These are phyloP conservation scores for Neoniphon sammara DNA, from an alignment of 2,797 vertebrate genomes.

Conservation along the genomic window DNA sequence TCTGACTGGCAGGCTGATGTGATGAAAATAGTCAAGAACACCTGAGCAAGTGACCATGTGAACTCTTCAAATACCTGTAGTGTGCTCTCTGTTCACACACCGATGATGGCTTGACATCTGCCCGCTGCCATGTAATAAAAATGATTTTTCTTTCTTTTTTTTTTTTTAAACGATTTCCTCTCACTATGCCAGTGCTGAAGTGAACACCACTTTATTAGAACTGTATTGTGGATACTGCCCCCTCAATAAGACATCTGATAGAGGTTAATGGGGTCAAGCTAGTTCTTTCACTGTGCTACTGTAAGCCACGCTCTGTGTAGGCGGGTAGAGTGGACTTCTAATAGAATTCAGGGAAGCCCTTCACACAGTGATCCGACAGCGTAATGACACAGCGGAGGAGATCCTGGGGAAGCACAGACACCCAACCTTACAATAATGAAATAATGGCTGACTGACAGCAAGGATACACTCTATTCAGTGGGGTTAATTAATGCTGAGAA, in stretches of 20 bases:
- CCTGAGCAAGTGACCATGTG: too few relatives aligned
- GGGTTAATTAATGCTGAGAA: constrained; percentile 11
- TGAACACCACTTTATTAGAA: background rate
- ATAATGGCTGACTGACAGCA: constrained; percentile 7
- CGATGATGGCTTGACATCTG: too few relatives aligned
- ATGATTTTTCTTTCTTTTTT: too few relatives aligned
- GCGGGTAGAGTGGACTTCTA: constrained; percentile 13
- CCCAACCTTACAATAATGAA: constrained; percentile 13
- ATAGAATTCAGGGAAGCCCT: constrained; percentile 16
- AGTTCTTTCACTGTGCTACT: background rate
- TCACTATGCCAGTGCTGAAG: background rate
- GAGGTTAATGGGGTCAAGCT: constrained; percentile 2
- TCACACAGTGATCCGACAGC: constrained; percentile 11
- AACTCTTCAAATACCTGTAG: too few relatives aligned
- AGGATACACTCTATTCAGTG: background rate
- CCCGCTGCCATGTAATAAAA: too few relatives aligned
- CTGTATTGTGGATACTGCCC: background rate
- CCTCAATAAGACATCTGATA: background rate
- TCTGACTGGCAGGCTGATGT: too few relatives aligned
- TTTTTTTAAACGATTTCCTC: background rate
- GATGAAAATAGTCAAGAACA: too few relatives aligned
- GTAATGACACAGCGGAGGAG: background rate
- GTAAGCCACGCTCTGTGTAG: background rate
- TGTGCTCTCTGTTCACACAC: too few relatives aligned
- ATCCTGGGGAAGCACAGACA: background rate